Evolutionary conservation across 2,888 invertebrate genomes (phyloP), one percentile per base, ranked within the genome.

Genomic region (Alloscopus bannaensis): DNA sequence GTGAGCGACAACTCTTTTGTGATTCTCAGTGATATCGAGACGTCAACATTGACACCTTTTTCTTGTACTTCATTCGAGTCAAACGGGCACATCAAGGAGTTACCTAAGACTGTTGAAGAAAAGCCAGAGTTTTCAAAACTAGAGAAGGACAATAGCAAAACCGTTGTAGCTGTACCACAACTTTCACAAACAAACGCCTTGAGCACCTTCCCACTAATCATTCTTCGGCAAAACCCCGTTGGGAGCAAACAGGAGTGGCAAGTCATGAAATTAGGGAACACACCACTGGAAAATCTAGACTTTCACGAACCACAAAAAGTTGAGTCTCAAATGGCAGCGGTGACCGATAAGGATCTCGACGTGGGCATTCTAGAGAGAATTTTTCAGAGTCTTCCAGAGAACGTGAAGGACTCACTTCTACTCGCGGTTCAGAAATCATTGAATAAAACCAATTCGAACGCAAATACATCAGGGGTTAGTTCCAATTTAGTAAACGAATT

Each of bases 1-100:
- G 6, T 65, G 0, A 16, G 40, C 29, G 64, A 64, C n/a, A 22
- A 65, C 16, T 20, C 22, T 3, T 29, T 64, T 16, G 4, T 71
- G 24, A 29, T 78, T 31, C 20, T 78, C 11, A 36, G 71, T 1
- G 78, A 78, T 22, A 65, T 78, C 20, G 59, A 64, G 1, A 42
- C 59, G 1, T 78, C 78, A 1, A 71, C 78, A 3, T 22, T 65
- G 20, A n/a, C 59, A 3, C 20, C 42, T n/a, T 24, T 29, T 1
- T 45, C 55, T 26, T 20, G 55, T 55, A 22, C 55, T n/a, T n/a
- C n/a, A n/a, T n/a, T n/a, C n/a, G n/a, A n/a, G n/a, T 36, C 36
- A 36, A 36, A 36, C 36, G 8, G n/a, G 18, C 16, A 42, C 42
- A 42, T 2, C 42, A 3, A n/a, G n/a, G 36, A 36, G 13, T 13